A percentile compares a stretch with the other conserved stretches of the same genome.
Evolutionary conservation across 2,888 invertebrate genomes (phyloP).

Genomic region (Nebria brevicollis): DNA sequence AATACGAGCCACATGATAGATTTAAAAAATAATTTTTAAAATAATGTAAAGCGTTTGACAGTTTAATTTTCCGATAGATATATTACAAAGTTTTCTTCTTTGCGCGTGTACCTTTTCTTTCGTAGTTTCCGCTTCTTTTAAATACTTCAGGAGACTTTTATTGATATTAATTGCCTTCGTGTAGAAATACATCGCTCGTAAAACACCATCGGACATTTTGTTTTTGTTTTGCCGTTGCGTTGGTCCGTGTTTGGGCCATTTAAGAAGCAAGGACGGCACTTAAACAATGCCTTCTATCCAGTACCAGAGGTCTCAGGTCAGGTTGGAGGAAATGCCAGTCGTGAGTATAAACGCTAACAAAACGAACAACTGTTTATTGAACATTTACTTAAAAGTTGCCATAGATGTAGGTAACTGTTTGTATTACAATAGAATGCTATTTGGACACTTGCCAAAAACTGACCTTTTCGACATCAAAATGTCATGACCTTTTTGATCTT

Average conservation of each 20-base stretch:
- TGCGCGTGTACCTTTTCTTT: neutral
- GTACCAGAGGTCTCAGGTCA: neutral
- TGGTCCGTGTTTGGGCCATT: constrained; percentile 5
- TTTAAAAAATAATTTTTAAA: neutral
- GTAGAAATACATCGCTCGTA: constrained; percentile 44
- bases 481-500: constrained; percentile 10
- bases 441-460: constrained; percentile 37
- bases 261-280: constrained; percentile 7
- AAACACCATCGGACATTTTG: constrained; percentile 31
- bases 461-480: constrained; percentile 24
- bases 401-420: neutral
- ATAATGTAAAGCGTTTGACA: constrained; percentile 33
- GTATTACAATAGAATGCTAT: constrained; percentile 15
- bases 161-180: constrained; percentile 54
- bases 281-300: constrained; percentile 10
- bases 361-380: constrained; percentile 11
- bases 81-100: constrained; percentile 25
- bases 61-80: constrained; percentile 47
- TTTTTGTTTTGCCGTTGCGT: constrained; percentile 9
- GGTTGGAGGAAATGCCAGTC: neutral
- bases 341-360: neutral
- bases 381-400: constrained; percentile 18
- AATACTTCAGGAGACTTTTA: constrained; percentile 54
- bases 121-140: constrained; percentile 43
- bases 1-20: neutral